Evolutionary conservation across 2,113 vertebrate species (phyloP), one percentile per base, ranked within the genome.

Genomic region (Sorex fumeus): DNA sequence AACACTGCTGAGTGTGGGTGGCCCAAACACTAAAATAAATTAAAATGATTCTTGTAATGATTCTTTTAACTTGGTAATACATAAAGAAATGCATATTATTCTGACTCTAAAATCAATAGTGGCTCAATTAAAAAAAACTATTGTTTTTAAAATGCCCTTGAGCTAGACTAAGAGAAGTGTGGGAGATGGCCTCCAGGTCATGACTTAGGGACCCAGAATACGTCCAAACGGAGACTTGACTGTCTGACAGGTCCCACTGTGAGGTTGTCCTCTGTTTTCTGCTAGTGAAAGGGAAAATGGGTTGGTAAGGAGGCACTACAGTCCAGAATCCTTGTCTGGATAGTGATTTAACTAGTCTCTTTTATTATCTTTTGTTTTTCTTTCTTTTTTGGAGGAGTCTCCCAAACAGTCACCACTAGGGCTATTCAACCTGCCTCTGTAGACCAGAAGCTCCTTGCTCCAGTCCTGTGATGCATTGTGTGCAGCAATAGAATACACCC

Each of bases 11-110:
- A 16, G 57, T 60, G 18, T 60, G 57, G 21, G 18, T 60, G 57
- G 21, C 57, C 18, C 5, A 60, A 23, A 60, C 57, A 23, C 57
- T 19, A 60, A 60, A 60, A 53, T 53, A 53, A 53, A 53, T 5
- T 2, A 70, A 28, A 27, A 66, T 66, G 27, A 66, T 30, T 62
- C 25, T 28, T 30, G 28, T 11, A 66, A 60, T 60, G 18, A 7
- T 60, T 60, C 57, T 60, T 60, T 60, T 60, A 60, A 60, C 79
- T 92, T 87, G 53, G 19, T 90, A 74, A 47, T 28, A n/a, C 57
- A 19, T 67, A 70, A 72, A 78, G 32, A 92, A 57, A 82, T 67
- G 13, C 12, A 66, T 19, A 83, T 53, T 74, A 72, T 28, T 71
- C 19, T 60, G 45, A 90, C 16, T 7, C 19, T 6, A 34, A 62